These are phyloP conservation scores for Spicauda simplicius DNA, from an alignment of 2,888 invertebrate species.

Conservation along the genomic window DNA sequence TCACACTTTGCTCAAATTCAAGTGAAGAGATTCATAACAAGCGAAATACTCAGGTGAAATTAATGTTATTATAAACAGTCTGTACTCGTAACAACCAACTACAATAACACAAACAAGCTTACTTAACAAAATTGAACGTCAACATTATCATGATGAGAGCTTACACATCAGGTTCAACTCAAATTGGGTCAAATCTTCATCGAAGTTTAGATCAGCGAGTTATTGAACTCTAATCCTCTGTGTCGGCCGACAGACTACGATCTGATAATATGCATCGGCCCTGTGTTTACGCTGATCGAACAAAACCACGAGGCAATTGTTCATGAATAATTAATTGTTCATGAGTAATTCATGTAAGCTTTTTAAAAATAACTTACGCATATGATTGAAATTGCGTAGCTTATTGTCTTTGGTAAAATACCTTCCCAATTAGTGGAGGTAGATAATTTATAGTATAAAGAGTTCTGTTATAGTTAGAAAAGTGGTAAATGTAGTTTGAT, in stretches of 20 bases:
- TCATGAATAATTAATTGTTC: too few relatives aligned
- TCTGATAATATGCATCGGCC: constrained; percentile 2
- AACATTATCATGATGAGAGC: background rate
- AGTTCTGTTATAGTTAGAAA: too few relatives aligned
- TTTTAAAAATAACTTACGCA: too few relatives aligned
- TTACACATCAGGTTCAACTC: constrained; percentile 1
- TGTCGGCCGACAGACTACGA: background rate
- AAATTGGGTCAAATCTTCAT: constrained; percentile 3
- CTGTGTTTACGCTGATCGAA: background rate
- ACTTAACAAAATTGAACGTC: background rate
- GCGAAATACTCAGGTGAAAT: background rate
- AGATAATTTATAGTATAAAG: too few relatives aligned
- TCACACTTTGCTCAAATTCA: background rate
- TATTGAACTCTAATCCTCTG: constrained; percentile 7
- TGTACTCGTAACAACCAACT: background rate
- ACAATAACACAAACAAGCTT: background rate
- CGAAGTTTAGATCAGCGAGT: constrained; percentile 8
- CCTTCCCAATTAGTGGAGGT: too few relatives aligned
- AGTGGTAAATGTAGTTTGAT: too few relatives aligned
- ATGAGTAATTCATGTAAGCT: too few relatives aligned
- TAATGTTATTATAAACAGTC: background rate
- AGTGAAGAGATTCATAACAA: background rate
- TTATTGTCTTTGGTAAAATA: too few relatives aligned
- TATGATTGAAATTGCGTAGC: too few relatives aligned
- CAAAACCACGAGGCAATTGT: background rate